A percentile compares a stretch with the other conserved stretches of the same genome.
These are phyloP conservation scores for Brachypalpus laphriformis DNA, from an alignment of 2,888 invertebrate genomes.

Conservation along the genomic window DNA sequence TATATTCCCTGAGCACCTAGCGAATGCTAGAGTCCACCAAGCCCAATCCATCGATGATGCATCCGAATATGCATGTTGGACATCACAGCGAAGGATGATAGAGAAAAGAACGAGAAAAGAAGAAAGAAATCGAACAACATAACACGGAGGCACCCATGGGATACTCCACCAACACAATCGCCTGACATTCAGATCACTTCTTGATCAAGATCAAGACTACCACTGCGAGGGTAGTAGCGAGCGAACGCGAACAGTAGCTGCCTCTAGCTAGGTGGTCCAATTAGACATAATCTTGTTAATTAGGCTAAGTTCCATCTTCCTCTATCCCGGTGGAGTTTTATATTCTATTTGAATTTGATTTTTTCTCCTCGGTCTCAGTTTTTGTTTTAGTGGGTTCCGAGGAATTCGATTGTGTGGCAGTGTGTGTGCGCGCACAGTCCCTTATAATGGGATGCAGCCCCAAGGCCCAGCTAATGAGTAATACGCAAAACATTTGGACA, in stretches of 20 bases:
- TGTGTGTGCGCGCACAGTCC: slow-evolving; percentile 17
- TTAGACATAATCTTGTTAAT: slow-evolving; percentile 82
- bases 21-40: slow-evolving; percentile 8
- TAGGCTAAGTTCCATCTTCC: slow-evolving; percentile 76
- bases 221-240: slow-evolving; percentile 53
- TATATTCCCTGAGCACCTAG: not conserved
- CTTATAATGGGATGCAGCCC: slow-evolving; percentile 42
- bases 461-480: slow-evolving; percentile 65
- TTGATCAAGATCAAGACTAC: slow-evolving; percentile 69
- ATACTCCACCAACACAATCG: slow-evolving; percentile 71
- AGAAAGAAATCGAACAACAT: slow-evolving; percentile 53
- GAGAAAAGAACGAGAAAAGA: slow-evolving; percentile 10
- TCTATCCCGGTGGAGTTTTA: slow-evolving; percentile 43
- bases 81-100: slow-evolving; percentile 55
- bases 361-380: slow-evolving; percentile 17
- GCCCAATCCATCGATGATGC: slow-evolving; percentile 33
- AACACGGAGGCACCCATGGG: slow-evolving; percentile 60
- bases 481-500: slow-evolving; percentile 73
- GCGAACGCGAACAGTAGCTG: slow-evolving; percentile 62
- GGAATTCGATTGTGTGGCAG: slow-evolving; percentile 51
- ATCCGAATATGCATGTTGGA: slow-evolving; percentile 48
- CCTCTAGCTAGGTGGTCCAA: slow-evolving; percentile 80
- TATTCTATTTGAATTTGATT: slow-evolving; percentile 64
- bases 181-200: slow-evolving; percentile 73
- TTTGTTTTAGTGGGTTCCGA: slow-evolving; percentile 35